Conservation (phyloP, 2,797 vertebrate species). For the Eutrigla gurnardus region DNA sequence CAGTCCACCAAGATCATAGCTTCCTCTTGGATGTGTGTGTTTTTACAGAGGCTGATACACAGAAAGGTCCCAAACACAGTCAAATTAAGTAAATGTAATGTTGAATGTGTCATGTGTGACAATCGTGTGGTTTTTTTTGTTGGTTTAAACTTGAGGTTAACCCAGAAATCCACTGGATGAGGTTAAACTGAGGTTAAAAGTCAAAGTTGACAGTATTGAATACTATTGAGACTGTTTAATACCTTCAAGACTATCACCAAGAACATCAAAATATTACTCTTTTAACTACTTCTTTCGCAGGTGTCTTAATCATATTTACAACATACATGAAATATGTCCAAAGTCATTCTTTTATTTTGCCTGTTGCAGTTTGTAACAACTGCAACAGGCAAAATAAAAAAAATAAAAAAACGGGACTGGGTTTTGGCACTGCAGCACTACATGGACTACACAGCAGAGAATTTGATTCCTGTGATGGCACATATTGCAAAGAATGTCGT, state of each 20-base stretch:
- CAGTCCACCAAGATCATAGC: background rate
- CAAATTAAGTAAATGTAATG: background rate
- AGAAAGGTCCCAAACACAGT: background rate
- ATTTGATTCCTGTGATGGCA: constrained; percentile 85
- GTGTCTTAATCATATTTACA: background rate
- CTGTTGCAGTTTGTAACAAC: background rate
- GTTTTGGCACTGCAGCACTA: constrained; percentile 84
- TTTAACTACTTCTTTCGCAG: background rate
- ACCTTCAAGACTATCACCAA: background rate
- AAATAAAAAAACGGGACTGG: constrained; percentile 27
- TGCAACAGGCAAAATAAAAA: background rate
- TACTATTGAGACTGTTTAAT: background rate
- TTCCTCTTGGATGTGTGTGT: background rate
- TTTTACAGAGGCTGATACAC: background rate
- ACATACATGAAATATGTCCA: background rate
- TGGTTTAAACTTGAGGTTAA: constrained; percentile 2
- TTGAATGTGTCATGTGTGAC: background rate
- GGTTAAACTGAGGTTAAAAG: background rate
- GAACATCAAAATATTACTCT: background rate
- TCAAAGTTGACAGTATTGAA: background rate
- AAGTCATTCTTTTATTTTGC: background rate
- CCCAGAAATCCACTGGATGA: background rate
- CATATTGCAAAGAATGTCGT: constrained; percentile 91
- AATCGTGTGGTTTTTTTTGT: background rate
- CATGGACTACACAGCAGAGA: constrained; percentile 82